Evolutionary conservation across 2,113 vertebrate species (phyloP).

Genomic region (Jaculus jaculus): DNA sequence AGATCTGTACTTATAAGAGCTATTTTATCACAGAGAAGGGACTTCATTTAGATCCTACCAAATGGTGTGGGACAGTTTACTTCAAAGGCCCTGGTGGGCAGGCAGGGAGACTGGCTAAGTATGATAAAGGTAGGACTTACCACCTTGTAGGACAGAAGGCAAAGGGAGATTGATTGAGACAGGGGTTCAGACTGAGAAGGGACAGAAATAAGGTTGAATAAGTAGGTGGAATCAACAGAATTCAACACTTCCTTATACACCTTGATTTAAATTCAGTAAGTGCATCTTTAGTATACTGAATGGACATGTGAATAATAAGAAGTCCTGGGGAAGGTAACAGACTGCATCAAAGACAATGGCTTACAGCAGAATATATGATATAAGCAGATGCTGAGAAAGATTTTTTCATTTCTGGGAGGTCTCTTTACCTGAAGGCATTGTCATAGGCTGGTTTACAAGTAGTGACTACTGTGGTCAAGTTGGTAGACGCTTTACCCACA

Average conservation of each 20-base stretch:
- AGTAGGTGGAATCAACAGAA: background rate
- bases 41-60: background rate
- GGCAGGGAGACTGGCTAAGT: background rate
- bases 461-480: conserved; percentile 10
- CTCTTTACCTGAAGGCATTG: background rate
- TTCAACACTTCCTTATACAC: background rate
- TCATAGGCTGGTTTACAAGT: background rate
- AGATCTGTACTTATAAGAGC: background rate
- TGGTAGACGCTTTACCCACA: conserved; percentile 28
- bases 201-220: background rate
- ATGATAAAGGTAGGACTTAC: background rate
- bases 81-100: background rate
- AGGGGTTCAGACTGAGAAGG: background rate
- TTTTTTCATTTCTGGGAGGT: conserved; percentile 2
- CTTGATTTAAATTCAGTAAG: background rate
- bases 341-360: background rate
- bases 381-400: background rate
- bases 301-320: background rate
- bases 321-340: background rate
- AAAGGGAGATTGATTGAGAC: background rate
- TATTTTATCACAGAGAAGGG: background rate
- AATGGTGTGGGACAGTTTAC: background rate
- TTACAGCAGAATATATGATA: background rate
- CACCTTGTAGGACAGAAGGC: background rate
- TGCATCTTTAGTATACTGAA: background rate